These are phyloP conservation scores for Halocaridina rubra DNA, from an alignment of 2,888 invertebrate species.

Conservation along the genomic window DNA sequence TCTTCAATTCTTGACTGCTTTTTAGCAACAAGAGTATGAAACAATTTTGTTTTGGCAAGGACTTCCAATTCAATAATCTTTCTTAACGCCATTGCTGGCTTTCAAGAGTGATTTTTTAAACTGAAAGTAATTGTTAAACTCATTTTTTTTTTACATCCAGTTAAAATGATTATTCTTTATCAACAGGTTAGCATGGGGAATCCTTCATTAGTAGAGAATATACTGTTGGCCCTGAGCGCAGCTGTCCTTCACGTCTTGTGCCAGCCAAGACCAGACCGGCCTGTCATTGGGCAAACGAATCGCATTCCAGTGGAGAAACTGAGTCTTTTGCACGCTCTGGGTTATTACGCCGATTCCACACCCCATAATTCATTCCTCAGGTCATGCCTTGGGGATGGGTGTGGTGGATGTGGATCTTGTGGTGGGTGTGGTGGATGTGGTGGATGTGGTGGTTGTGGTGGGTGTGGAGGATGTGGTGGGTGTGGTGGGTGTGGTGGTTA, in stretches of 20 bases:
- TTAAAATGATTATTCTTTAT: too few species aligned
- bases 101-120: too few species aligned
- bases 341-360: conserved; percentile 51
- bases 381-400: conserved; percentile 50
- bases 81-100: too few species aligned
- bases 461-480: conserved; percentile 58
- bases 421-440: conserved; percentile 60
- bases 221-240: conserved; percentile 49
- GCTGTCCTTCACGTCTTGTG: conserved; percentile 56
- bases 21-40: too few species aligned
- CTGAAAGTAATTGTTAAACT: too few species aligned
- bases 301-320: conserved; percentile 58
- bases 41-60: too few species aligned
- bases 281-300: conserved; percentile 55
- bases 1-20: too few species aligned
- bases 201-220: conserved; percentile 53
- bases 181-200: conserved; percentile 56
- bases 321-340: conserved; percentile 54
- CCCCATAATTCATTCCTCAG: conserved; percentile 60
- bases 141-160: too few species aligned
- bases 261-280: conserved; percentile 55
- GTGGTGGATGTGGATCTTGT: conserved; percentile 59
- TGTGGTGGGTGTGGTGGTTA: conserved; percentile 61
- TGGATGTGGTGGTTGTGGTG: conserved; percentile 57
- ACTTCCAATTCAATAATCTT: too few species aligned